Base-by-base conservation (phyloP, 92 coral and sea anemone species). In the Bergia puertoricense region DNA sequence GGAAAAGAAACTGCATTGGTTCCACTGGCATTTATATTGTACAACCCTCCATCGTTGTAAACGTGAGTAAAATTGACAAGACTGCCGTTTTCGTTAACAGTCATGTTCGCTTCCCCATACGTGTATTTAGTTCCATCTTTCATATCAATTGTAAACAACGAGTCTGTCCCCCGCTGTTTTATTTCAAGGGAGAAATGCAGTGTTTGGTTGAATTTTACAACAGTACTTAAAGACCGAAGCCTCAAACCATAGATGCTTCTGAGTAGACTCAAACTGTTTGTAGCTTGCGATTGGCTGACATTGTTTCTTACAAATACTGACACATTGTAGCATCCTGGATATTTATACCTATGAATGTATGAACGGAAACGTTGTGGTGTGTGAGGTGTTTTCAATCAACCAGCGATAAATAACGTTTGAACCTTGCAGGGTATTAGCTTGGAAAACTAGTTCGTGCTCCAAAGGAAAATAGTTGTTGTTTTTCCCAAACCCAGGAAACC, bases 281-380 rank as follows among this genome's bases (percentile, higher is more conserved):
- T 74, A 18, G 78, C 48, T 74, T 74, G 44, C 40, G 78, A 74
- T 14, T 74, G 78, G 78, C 78, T 74, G 48, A 74, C 78, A 74
- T 74, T 74, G 22, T 74, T 74, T 40, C 48, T 74, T 4, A 74
- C 78, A 74, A 40, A 38, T 74, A 74, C 78, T 74, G 78, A 39
- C 11, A 40, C 78, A 38, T 74, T 39, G 46, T 74, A 74, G 8
- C 46, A 74, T 40, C 78, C 78, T 74, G 78, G 78, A 6, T 23
- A 38, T 74, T 37, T 39, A 74, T 13, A 74, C 22, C n/a, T 74
- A 11, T 39, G 45, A 14, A 14, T 15, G 78, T 6, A 74, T 74
- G 78, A 11, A 6, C 40, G 78, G 46, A 39, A 36, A 74, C 0
- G 8, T 15, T 74, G 78, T 74, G 45, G 13, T 18, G 16, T 9